phyloP scores from a whole-genome alignment of 1,140 invertebrate genomes.

The Heterodera schachtii region DNA sequence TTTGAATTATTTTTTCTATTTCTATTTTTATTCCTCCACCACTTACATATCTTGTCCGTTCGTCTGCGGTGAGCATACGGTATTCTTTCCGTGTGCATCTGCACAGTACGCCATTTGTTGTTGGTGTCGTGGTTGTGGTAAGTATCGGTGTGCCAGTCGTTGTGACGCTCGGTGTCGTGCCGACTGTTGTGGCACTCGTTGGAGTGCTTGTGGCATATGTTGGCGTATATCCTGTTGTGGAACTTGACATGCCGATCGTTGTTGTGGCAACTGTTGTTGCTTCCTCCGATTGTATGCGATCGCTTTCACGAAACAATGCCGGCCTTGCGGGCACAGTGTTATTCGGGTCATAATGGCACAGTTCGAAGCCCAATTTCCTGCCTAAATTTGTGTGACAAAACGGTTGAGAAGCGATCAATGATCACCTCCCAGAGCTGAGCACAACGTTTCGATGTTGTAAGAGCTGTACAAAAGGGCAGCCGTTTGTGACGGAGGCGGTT shows the following conservation, averaged over 20 bases:
- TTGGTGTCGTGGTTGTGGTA: too few relatives aligned
- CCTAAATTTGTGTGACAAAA: too few relatives aligned
- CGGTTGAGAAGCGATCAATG: too few relatives aligned
- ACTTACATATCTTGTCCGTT: conserved; percentile 16
- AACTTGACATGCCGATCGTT: too few relatives aligned
- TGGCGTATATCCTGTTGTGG: too few relatives aligned
- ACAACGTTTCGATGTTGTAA: not conserved
- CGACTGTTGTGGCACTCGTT: too few relatives aligned
- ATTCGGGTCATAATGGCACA: not conserved
- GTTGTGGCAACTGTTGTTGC: too few relatives aligned
- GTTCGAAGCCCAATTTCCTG: not conserved
- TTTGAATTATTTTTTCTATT: not conserved
- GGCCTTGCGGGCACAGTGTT: not conserved
- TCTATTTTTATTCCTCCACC: conserved; percentile 7
- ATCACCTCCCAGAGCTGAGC: too few relatives aligned
- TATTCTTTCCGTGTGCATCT: conserved; percentile 38
- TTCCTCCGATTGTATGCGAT: not conserved
- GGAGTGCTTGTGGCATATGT: too few relatives aligned
- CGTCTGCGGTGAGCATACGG: conserved; percentile 9
- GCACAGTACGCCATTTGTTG: not conserved
- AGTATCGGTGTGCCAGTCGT: too few relatives aligned
- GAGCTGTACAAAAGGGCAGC: not conserved
- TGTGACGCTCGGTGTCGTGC: too few relatives aligned
- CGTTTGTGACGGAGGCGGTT: not conserved
- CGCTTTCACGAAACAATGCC: too few relatives aligned